Percentiles rank a stretch among this genome's conserved stretches.
These are phyloP conservation scores for Sterrhoptilus dennistouni DNA, from an alignment of 2,113 vertebrate species.

Conservation along the genomic window DNA sequence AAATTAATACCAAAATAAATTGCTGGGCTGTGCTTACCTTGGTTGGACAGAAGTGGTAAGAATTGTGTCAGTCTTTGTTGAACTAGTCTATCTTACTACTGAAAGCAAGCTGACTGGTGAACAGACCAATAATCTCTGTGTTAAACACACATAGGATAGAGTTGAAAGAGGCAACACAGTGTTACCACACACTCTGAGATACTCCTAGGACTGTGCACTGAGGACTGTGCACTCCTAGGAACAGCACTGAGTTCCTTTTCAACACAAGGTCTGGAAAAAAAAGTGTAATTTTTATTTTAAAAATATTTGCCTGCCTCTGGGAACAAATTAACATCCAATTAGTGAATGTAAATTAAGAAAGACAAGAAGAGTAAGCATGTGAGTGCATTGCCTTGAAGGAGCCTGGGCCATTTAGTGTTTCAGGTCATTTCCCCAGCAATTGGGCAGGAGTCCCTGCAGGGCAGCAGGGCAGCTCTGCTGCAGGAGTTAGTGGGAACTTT, in stretches of 20 bases:
- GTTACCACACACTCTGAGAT: background rate
- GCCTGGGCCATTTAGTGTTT: background rate
- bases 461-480: background rate
- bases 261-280: background rate
- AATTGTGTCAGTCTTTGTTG: background rate
- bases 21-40: background rate
- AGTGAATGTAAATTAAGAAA: constrained; percentile 3
- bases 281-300: background rate
- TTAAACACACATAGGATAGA: background rate
- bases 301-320: background rate
- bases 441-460: background rate
- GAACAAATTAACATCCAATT: constrained; percentile 18
- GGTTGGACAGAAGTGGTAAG: background rate
- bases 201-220: background rate
- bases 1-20: background rate
- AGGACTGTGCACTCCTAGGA: background rate
- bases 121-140: background rate
- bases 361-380: background rate
- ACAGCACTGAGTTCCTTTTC: background rate
- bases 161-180: background rate
- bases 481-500: background rate
- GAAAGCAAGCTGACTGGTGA: background rate
- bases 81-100: background rate
- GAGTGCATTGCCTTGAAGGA: background rate
- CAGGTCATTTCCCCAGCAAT: background rate